Evolutionary conservation across 2,113 vertebrate species (phyloP).

Genomic region (Excalfactoria chinensis): DNA sequence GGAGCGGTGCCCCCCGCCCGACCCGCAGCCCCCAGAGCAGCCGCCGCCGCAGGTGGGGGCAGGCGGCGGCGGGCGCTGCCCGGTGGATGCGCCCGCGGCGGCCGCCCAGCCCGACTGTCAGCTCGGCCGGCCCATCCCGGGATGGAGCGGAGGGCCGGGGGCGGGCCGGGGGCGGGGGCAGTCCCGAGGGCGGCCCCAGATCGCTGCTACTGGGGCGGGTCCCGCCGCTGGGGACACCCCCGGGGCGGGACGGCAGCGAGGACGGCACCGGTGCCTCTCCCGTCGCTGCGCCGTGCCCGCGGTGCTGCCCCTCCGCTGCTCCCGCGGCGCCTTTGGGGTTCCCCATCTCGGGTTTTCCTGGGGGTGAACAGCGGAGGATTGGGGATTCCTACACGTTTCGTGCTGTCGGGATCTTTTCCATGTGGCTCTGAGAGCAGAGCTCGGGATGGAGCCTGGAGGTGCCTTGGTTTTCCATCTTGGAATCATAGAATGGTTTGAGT

Average conservation of each 20-base stretch:
- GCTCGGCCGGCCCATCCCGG: constrained; percentile 72
- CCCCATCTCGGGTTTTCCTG: not conserved
- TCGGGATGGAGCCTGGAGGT: not conserved
- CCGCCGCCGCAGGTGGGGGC: constrained; percentile 37
- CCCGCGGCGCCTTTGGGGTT: too few relatives aligned
- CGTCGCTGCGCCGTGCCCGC: too few relatives aligned
- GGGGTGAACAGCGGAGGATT: not conserved
- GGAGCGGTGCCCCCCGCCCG: not conserved
- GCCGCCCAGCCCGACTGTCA: constrained; percentile 78
- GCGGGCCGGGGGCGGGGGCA: constrained; percentile 63
- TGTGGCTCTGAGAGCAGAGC: not conserved
- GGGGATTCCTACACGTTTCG: not conserved
- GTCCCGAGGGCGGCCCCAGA: constrained; percentile 46
- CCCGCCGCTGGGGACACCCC: not conserved
- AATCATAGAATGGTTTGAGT: too few relatives aligned
- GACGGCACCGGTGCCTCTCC: not conserved
- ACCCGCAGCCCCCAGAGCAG: constrained; percentile 35
- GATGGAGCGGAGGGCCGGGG: constrained; percentile 70
- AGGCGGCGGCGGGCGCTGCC: not conserved
- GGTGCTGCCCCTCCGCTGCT: not conserved
- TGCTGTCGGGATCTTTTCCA: not conserved
- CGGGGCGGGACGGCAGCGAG: not conserved
- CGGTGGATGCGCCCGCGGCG: constrained; percentile 63
- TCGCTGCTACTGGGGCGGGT: constrained; percentile 2
- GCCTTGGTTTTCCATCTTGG: not conserved